A percentile compares a stretch with the other conserved stretches of the same genome.
Conservation (phyloP, 2,113 vertebrate genomes). For the Cololabis saira region DNA sequence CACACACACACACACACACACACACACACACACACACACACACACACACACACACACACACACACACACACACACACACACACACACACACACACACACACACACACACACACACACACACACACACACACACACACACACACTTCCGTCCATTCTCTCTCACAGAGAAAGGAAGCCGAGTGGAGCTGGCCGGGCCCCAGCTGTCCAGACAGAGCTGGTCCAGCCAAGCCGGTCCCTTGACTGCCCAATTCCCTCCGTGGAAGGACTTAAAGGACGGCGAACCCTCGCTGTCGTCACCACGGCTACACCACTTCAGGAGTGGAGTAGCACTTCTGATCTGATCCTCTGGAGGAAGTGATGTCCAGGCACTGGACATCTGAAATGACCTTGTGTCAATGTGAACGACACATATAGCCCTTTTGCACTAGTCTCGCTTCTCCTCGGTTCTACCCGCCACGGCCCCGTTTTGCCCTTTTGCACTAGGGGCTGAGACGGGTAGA, state of each 20-base stretch:
- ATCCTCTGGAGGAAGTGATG: too few species aligned
- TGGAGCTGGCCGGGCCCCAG: slow-evolving; percentile 51
- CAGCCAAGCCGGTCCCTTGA: slow-evolving; percentile 29
- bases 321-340: too few species aligned
- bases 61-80: too few species aligned
- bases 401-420: too few species aligned
- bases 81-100: slow-evolving; percentile 21
- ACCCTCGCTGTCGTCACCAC: too few species aligned
- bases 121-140: slow-evolving; percentile 45
- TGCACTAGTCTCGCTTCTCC: too few species aligned
- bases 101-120: slow-evolving; percentile 38
- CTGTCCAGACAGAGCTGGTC: slow-evolving; percentile 55
- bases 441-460: too few species aligned
- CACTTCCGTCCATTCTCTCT: slow-evolving; percentile 77
- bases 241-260: slow-evolving; percentile 29
- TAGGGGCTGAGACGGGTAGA: too few species aligned
- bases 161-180: slow-evolving; percentile 71
- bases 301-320: too few species aligned
- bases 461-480: too few species aligned
- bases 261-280: slow-evolving; percentile 21
- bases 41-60: slow-evolving; percentile 19
- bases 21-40: slow-evolving; percentile 5
- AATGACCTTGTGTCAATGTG: too few species aligned
- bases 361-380: too few species aligned
- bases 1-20: slow-evolving; percentile 29